Percentiles rank a stretch among this genome's conserved stretches.
These are phyloP conservation scores for Oreochromis niloticus DNA, from an alignment of 2,113 vertebrate genomes.

Conservation along the genomic window DNA sequence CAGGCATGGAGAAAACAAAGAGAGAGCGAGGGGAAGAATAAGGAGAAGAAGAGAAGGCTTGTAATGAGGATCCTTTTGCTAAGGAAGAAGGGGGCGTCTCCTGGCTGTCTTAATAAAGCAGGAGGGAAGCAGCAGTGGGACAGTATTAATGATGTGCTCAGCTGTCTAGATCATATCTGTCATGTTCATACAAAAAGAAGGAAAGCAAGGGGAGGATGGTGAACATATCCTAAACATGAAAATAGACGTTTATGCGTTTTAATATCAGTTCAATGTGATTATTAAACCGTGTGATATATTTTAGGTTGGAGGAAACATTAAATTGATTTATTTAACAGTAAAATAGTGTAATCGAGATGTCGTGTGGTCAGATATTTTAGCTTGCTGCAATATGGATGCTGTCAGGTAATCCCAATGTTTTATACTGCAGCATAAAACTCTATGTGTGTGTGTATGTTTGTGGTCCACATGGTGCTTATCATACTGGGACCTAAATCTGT, in stretches of 20 bases:
- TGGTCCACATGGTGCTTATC: neutral
- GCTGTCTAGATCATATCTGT: slow-evolving; percentile 9
- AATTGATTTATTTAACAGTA: neutral
- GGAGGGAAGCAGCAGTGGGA: slow-evolving; percentile 10
- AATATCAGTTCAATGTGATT: neutral
- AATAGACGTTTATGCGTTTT: neutral
- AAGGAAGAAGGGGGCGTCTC: slow-evolving; percentile 19
- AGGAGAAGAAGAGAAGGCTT: slow-evolving; percentile 26
- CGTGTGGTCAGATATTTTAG: neutral
- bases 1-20: slow-evolving; percentile 2
- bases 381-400: neutral
- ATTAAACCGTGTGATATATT: neutral
- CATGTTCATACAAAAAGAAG: slow-evolving; percentile 2
- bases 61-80: slow-evolving; percentile 49
- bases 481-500: neutral
- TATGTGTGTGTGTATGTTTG: neutral
- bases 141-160: slow-evolving; percentile 44
- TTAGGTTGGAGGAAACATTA: neutral
- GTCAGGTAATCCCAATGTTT: neutral
- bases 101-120: slow-evolving; percentile 41
- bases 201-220: neutral
- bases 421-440: slow-evolving; percentile 22
- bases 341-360: neutral
- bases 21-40: neutral
- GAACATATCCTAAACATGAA: neutral